Base-by-base conservation (phyloP, 1,140 invertebrate genomes). In the Heliconius congener region DNA sequence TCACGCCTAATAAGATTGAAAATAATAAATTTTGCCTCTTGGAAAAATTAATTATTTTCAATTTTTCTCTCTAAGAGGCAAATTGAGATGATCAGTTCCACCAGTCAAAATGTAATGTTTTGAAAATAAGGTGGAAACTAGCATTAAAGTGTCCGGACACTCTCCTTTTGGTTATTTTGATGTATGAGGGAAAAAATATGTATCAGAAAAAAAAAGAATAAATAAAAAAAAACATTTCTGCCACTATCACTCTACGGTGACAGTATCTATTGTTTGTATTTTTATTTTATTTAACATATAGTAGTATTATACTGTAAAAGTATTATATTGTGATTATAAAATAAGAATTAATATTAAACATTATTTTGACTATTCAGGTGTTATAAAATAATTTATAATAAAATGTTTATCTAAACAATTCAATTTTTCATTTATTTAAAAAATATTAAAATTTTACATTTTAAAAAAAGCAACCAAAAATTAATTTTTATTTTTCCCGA, bases 311-410 rank as follows among this genome's bases (percentile, higher is more conserved):
- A 66, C 39, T 75, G 23, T 66, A 30, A 34, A 66, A 75, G 74
- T 75, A 75, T 75, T 75, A 75, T 55, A 60, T 74, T 42, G 39
- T 66, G 50, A 60, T 60, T 75, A 23, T 75, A 75, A 66, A 27
- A 66, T 66, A 66, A 16, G 60, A 66, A 30, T 13, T 66, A 30
- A 23, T 66, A 66, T 30, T 30, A 27, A 66, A 30, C 27, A 27
- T 66, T 66, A 66, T 66, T 30, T 66, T 66, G 27, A 66, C 60
- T 66, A 27, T 66, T 66, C 27, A 66, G 23, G 60, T 66, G 27
- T 75, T 74, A 55, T 55, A 34, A 57, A 74, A 74, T 73, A 74
- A 55, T 55, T 52, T 74, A 37, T 66, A 66, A 74, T 46, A 73
- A 73, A 27, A 23, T 42, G 23, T 73, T 73, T 73, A 42, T 46